Evolutionary conservation across 2,113 vertebrate genomes (phyloP), one percentile per base, ranked within the genome.

Genomic region (Ciconia stormi): DNA sequence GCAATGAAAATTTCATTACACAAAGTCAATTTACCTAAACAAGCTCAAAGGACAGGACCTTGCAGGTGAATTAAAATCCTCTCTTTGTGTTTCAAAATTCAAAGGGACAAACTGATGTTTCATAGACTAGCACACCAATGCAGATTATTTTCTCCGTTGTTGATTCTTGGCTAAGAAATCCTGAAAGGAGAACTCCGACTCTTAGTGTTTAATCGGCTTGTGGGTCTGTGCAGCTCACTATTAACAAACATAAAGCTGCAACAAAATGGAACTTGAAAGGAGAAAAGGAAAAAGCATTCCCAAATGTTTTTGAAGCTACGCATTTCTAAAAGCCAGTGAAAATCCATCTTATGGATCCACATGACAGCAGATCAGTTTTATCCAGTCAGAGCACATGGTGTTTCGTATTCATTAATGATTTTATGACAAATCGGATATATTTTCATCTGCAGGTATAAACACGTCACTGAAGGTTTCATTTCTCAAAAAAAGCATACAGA

Each of bases 1-100:
- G 83, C 44, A 88, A 77, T 80, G 34, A 87, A 80, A 95, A 70
- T 78, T 94, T 80, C 71, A 82, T 88, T 84, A 53, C 2, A 5
- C 23, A 34, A 95, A 93, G n/a, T 90, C 76, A 78, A 71, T 92
- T 95, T 79, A 87, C 61, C 55, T 72, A 86, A 93, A 89, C 16
- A 87, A 92, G 11, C 82, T 87, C 65, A 87, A 77, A 85, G 72
- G 40, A 77, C 61, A 65, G 38, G 58, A 84, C 80, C 63, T 81
- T 76, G 74, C 56, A 78, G 63, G 55, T 71, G 72, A 89, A 78
- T 86, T 90, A 74, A 92, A 94, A 92, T 56, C 27, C n/a, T 67
- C 16, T 42, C 58, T 90, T 71, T 72, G 40, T 84, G 38, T 84
- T 92, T 91, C 56, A 79, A 6, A 73, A 97, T 77, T 82, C 73